These are phyloP conservation scores for Eupsilia transversa DNA, from an alignment of 2,888 invertebrate genomes.

Conservation along the genomic window DNA sequence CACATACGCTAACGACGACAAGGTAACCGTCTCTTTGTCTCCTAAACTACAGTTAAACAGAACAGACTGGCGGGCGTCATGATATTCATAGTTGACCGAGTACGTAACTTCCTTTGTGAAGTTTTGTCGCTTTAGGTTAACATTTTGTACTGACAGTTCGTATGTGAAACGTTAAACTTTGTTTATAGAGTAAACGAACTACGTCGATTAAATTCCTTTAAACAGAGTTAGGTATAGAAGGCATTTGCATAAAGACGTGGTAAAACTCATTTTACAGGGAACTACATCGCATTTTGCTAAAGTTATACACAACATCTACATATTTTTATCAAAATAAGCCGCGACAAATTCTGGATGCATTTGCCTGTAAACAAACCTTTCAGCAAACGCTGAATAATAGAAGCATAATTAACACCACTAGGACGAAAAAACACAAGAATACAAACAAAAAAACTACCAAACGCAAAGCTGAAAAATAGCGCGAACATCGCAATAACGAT, in stretches of 20 bases:
- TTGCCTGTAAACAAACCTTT: constrained; percentile 2
- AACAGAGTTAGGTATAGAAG: background rate
- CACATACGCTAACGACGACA: constrained; percentile 43
- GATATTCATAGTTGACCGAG: constrained; percentile 61
- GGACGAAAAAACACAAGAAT: constrained; percentile 1
- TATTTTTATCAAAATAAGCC: background rate
- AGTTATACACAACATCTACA: background rate
- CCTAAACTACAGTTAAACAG: constrained; percentile 54
- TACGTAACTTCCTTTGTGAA: constrained; percentile 65
- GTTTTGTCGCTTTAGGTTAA: constrained; percentile 51
- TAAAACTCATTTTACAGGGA: background rate
- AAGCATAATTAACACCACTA: constrained; percentile 5
- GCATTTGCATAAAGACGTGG: background rate
- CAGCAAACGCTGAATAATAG: background rate
- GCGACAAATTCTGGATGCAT: background rate
- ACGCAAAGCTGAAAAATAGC: background rate
- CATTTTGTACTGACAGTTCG: constrained; percentile 49
- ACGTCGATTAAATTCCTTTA: constrained; percentile 17
- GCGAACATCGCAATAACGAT: constrained; percentile 33
- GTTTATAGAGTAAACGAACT: constrained; percentile 25
- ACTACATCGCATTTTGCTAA: background rate
- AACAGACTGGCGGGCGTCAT: constrained; percentile 27
- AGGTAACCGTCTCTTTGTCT: constrained; percentile 50
- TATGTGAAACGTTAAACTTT: constrained; percentile 39
- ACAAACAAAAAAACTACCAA: background rate